Percentiles rank a stretch among this genome's conserved stretches.
Conservation (phyloP, 2,113 vertebrate species). For the Marcusenius ussheri region DNA sequence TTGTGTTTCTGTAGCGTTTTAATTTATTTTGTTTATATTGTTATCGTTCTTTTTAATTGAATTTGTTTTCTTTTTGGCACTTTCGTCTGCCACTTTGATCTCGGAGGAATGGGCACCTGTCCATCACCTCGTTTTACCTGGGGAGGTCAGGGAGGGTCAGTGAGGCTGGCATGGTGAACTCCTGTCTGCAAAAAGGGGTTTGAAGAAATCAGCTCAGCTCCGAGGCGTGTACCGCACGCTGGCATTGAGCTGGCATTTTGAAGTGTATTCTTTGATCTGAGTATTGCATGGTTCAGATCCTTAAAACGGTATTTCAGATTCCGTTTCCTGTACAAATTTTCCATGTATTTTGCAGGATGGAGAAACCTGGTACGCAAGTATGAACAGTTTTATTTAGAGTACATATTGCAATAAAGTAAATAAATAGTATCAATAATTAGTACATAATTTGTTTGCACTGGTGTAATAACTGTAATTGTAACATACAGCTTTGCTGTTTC, state of each 20-base stretch:
- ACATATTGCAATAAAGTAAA: not conserved
- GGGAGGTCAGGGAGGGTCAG: not conserved
- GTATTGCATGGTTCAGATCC: not conserved
- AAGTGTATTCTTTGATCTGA: not conserved
- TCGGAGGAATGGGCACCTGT: not conserved
- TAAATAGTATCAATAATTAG: not conserved
- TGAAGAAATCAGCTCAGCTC: not conserved
- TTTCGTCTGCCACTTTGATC: not conserved
- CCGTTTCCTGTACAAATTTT: not conserved
- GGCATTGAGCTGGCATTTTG: not conserved
- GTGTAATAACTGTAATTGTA: not conserved
- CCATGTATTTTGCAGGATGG: not conserved
- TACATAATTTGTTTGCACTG: not conserved
- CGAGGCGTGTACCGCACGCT: not conserved
- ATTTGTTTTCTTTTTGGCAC: not conserved
- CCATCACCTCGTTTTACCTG: not conserved
- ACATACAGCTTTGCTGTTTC: not conserved
- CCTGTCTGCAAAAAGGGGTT: not conserved
- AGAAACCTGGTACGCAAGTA: not conserved
- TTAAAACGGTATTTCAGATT: not conserved
- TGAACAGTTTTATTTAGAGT: conserved; percentile 4
- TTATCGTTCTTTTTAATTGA: not conserved
- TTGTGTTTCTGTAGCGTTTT: not conserved
- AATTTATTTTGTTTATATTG: not conserved
- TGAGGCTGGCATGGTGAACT: not conserved